Evolutionary conservation across 2,113 vertebrate species (phyloP), one percentile per base, ranked within the genome.

Genomic region (Phodopus roborovskii): DNA sequence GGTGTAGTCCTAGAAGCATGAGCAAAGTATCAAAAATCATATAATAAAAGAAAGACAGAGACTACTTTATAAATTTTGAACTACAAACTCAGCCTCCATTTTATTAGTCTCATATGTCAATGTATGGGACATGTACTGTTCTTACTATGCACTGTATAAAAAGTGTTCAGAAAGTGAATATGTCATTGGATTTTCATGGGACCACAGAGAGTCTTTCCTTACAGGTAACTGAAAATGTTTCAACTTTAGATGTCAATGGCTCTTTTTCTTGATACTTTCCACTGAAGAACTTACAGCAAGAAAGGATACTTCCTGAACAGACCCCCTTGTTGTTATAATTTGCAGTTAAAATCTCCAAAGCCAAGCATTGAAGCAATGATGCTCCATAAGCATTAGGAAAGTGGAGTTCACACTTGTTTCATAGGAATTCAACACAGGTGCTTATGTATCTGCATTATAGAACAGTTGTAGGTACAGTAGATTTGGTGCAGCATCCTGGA

Each of bases 171-270:
- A 94, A 92, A 28, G 11, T 88, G 33, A 58, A 45, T 26, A 30
- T 30, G 33, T 2, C 3, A 56, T 0, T 39, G 19, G 20, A 2
- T 89, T 48, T 3, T 85, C 42, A 8, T 12, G 24, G 1, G 20
- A 20, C 5, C 60, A 2, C 33, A 15, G 17, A 1, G 16, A 15
- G 3, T 0, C 8, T 66, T 77, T 73, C 17, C 30, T 22, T 66
- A 30, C 9, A 1, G 48, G 22, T 71, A n/a, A n/a, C 16, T 30
- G 12, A 79, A 28, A n/a, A 58, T 62, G 11, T 42, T 26, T 90
- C 16, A 74, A 36, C 36, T 90, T 30, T 12, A 1, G 3, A 33
- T 22, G 4, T 39, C n/a, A 16, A 10, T 48, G 36, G 13, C 9
- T 7, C 0, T n/a, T 48, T 94, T 24, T 8, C 26, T 3, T 1